Evolutionary conservation across 2,797 vertebrate species (phyloP), one percentile per base, ranked within the genome.

Genomic region (Myiotriccus ornatus): DNA sequence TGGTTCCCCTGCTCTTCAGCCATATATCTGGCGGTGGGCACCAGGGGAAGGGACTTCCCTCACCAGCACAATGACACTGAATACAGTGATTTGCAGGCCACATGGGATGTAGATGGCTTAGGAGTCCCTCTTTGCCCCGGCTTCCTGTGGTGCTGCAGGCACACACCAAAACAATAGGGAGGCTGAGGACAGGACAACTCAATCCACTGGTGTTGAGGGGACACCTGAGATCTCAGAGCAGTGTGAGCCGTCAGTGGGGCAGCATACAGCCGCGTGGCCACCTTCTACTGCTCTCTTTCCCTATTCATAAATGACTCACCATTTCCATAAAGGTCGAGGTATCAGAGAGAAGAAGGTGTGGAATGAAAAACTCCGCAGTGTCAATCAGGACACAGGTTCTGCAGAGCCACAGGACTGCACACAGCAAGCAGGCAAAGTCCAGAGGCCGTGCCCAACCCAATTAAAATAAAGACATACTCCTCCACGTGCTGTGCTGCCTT

Each of bases 1-100:
- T 37, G 56, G 18, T 25, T 74, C 37, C 5, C 11, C 80, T 69
- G 56, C 28, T 75, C 75, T 41, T 79, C 59, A 81, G 81, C 32
- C 2, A 0, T 3, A 12, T n/a, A 46, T 24, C 32, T 21, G 35
- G 60, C 5, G 39, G 27, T 32, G 49, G 24, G 32, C 0, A 3
- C 30, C 35, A 46, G 37, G 14, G 37, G 37, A 73, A 82, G 56
- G 57, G 65, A 52, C 44, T 30, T 49, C 52, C 44, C 52, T 73
- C 0, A 0, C 28, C 43, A 62, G 59, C 4, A 0, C 64, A 22
- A 0, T 4, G 34, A 27, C 28, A 41, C 25, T 27, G 12, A 79
- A 52, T 2, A 17, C 17, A 35, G n/a, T 14, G 50, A 53, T 57
- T 46, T 68, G 35, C 35, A 85, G 74, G 60, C 24, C 75, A 43